Evolutionary conservation across 2,888 invertebrate genomes (phyloP), one percentile per base, ranked within the genome.

Genomic region (Pachydiplax longipennis): DNA sequence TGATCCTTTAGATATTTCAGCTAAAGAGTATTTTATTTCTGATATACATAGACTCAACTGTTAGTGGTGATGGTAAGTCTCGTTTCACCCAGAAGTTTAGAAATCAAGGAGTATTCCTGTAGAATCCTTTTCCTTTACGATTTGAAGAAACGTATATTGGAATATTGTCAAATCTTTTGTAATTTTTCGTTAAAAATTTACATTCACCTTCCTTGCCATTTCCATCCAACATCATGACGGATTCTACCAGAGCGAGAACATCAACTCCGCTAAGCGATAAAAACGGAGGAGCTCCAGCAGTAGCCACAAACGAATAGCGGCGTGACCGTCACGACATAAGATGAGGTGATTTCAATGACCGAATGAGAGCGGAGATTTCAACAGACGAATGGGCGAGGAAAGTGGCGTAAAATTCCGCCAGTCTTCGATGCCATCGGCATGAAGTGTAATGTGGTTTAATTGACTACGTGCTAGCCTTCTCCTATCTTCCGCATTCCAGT

Each of bases 381-480:
- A 87, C 87, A 61, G 61, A 61, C 61, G 87, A 87, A 18, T 87
- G 61, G 87, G n/a, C 18, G 61, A 61, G 87, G 58, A 87, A 61
- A 61, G 25, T 73, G 25, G 25, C 73, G 73, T 73, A 87, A 87
- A 61, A 35, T 53, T 13, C 53, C 53, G 58, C 61, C 61, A 22
- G 22, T 48, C 48, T 48, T n/a, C 44, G 35, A 13, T 37, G 87
- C 61, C 65, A 37, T n/a, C 35, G 61, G 61, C 35, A 58, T 22
- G 61, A 87, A 61, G 87, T 61, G 87, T 61, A 87, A 87, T 61
- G 61, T 61, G 87, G 61, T 87, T 87, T 87, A 87, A 87, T 87
- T 87, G 87, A 87, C 87, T 87, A 61, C 37, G 61, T 65, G 87
- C 37, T 37, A 35, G 35, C 40, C 87, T 37, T n/a, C 31, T 35